A percentile compares a stretch with the other conserved stretches of the same genome.
phyloP scores from a whole-genome alignment of 2,797 vertebrate genomes.

The Cephalopachus bancanus region DNA sequence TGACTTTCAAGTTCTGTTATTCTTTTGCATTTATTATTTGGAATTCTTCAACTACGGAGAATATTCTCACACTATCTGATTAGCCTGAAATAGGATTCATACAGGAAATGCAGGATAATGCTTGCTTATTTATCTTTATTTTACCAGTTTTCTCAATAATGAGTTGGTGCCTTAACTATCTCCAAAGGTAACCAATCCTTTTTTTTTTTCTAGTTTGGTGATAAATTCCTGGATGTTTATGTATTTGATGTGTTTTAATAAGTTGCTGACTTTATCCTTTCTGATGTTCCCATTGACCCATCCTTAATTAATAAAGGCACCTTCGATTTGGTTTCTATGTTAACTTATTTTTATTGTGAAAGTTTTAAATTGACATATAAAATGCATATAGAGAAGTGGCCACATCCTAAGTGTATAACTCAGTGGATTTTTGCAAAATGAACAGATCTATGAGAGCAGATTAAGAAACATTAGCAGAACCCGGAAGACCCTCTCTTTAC shows the following conservation, averaged over 20 bases:
- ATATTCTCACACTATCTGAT: conserved; percentile 27
- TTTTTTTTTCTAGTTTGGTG: neutral
- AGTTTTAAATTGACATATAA: neutral
- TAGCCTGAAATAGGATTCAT: neutral
- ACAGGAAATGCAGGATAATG: neutral
- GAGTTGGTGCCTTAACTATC: neutral
- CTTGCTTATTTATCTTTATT: conserved; percentile 27
- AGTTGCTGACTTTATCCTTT: neutral
- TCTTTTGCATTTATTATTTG: conserved; percentile 50
- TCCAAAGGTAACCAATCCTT: neutral
- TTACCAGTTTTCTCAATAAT: conserved; percentile 21
- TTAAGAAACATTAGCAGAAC: neutral
- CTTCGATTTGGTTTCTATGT: neutral
- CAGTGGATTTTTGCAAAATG: neutral
- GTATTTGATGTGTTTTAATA: neutral
- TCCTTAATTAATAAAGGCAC: neutral
- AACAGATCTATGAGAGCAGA: neutral
- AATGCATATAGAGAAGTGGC: neutral
- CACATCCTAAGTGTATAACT: neutral
- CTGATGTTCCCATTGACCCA: neutral
- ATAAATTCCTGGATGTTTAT: neutral
- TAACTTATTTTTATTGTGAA: neutral
- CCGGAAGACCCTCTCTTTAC: neutral
- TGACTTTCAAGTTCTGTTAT: neutral
- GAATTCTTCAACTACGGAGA: conserved; percentile 11